These are phyloP conservation scores for Cryptotis parvus DNA, from an alignment of 2,113 vertebrate genomes.

Conservation along the genomic window DNA sequence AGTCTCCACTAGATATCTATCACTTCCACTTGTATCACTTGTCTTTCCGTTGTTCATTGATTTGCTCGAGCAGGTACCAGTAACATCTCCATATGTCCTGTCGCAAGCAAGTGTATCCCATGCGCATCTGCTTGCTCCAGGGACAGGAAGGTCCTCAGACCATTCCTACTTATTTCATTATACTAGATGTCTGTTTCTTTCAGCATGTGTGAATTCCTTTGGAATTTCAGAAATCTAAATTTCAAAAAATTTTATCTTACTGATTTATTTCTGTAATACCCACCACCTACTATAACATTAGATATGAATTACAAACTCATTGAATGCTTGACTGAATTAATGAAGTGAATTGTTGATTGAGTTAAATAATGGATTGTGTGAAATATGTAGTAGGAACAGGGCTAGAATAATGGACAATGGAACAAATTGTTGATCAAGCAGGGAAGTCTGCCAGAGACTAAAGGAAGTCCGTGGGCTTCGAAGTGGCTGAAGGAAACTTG, in stretches of 20 bases:
- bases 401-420: slow-evolving; percentile 7
- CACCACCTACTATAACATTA: not conserved
- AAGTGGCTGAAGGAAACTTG: slow-evolving; percentile 19
- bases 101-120: too few species aligned
- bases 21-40: too few species aligned
- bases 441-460: not conserved
- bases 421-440: slow-evolving; percentile 23
- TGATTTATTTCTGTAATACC: slow-evolving; percentile 11
- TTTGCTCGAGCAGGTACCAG: too few species aligned
- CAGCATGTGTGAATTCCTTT: not conserved
- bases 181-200: slow-evolving; percentile 57
- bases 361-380: slow-evolving; percentile 37
- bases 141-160: too few species aligned
- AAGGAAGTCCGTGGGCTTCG: not conserved
- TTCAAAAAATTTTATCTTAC: slow-evolving; percentile 14
- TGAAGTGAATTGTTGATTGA: not conserved
- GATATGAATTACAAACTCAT: not conserved
- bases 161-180: slow-evolving; percentile 35
- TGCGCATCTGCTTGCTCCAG: too few species aligned
- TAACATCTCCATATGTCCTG: too few species aligned
- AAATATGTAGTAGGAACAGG: not conserved
- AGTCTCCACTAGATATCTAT: too few species aligned
- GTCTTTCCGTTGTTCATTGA: too few species aligned
- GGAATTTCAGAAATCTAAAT: not conserved
- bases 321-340: slow-evolving; percentile 43